Evolutionary conservation across 2,113 vertebrate species (phyloP).

Genomic region (Eulemur rufifrons): DNA sequence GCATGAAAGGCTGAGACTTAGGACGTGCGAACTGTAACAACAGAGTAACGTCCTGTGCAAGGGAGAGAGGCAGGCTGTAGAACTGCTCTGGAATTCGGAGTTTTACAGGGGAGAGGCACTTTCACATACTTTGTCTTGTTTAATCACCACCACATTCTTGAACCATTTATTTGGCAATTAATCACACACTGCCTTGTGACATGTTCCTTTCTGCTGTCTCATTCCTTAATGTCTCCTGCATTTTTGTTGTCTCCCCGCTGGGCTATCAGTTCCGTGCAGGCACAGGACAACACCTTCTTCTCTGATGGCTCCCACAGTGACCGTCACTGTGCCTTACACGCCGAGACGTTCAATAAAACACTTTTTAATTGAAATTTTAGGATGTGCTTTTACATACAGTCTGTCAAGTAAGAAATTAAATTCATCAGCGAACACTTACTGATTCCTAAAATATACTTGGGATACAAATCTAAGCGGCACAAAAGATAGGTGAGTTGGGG

Average conservation of each 20-base stretch:
- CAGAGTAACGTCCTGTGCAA: fast-evolving
- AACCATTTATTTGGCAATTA: not conserved
- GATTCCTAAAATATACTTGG: not conserved
- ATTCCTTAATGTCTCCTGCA: not conserved
- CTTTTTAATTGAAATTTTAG: not conserved
- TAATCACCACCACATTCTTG: not conserved
- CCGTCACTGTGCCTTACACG: fast-evolving
- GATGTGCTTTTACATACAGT: not conserved
- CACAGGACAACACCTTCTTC: not conserved
- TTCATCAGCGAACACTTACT: not conserved
- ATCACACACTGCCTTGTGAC: not conserved
- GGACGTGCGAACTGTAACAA: fast-evolving
- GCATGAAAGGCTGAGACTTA: not conserved
- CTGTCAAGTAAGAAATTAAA: not conserved
- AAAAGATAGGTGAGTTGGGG: not conserved
- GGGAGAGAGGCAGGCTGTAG: fast-evolving
- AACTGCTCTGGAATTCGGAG: fast-evolving
- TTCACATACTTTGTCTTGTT: not conserved
- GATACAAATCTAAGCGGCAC: not conserved
- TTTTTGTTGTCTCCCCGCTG: not conserved
- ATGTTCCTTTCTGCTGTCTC: not conserved
- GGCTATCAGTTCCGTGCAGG: not conserved
- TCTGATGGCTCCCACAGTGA: not conserved
- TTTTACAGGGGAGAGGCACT: not conserved
- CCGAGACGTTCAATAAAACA: not conserved